These are phyloP conservation scores for Sander vitreus DNA, from an alignment of 2,113 vertebrate species.

Conservation along the genomic window DNA sequence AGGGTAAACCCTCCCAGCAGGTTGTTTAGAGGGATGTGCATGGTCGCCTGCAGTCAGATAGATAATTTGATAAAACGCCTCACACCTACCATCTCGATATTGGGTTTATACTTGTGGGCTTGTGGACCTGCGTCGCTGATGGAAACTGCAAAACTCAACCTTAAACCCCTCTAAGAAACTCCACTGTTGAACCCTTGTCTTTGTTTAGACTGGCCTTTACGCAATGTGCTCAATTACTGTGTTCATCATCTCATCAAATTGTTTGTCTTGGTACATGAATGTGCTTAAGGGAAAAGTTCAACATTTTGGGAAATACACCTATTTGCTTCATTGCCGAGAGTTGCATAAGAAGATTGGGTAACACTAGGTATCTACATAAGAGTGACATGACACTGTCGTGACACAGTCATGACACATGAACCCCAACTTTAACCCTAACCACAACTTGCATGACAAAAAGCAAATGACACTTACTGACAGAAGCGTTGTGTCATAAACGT, in stretches of 20 bases:
- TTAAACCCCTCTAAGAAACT: not conserved
- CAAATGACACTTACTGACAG: no score
- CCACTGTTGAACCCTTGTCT: not conserved
- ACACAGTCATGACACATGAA: no score
- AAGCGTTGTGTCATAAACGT: no score
- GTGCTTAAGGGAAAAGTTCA: no score
- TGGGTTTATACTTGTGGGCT: constrained; percentile 9
- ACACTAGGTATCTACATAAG: no score
- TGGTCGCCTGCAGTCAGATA: constrained; percentile 38
- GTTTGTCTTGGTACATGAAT: not conserved
- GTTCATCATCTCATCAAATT: not conserved
- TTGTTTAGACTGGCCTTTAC: not conserved
- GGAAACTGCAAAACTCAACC: not conserved
- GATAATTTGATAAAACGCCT: constrained; percentile 50
- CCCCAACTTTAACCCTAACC: no score
- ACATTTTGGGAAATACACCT: no score
- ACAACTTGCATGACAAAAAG: no score
- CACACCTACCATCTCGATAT: constrained; percentile 6
- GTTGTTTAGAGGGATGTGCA: constrained; percentile 34
- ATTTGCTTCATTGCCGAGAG: no score
- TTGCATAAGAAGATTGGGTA: no score
- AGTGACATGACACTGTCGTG: no score
- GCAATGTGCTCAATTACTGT: not conserved
- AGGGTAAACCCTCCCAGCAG: constrained; percentile 56
- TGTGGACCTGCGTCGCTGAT: not conserved